Evolutionary conservation across 1,140 invertebrate genomes (phyloP).

Genomic region (Epicauta chinensis): DNA sequence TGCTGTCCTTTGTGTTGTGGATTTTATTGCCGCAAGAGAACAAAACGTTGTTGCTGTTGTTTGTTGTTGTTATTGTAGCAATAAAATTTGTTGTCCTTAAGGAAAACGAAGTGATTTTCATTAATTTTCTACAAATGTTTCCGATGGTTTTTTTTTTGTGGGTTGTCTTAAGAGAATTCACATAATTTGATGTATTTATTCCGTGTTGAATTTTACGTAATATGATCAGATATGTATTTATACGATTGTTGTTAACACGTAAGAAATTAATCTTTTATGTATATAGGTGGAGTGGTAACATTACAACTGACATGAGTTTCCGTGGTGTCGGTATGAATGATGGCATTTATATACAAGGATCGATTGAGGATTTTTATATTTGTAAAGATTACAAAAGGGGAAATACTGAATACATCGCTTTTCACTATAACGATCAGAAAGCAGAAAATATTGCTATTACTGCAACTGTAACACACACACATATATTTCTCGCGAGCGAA

Average conservation of each 20-base stretch:
- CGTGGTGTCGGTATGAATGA: conserved; percentile 19
- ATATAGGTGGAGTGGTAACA: conserved; percentile 5
- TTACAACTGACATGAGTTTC: conserved; percentile 20
- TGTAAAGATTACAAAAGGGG: conserved; percentile 11
- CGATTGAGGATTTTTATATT: conserved; percentile 18
- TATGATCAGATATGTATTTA: conserved; percentile 22
- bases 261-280: conserved; percentile 27
- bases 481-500: conserved; percentile 21
- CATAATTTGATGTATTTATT: conserved; percentile 10
- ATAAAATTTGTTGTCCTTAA: too few relatives aligned
- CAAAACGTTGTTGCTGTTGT: too few relatives aligned
- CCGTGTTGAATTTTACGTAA: conserved; percentile 16
- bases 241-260: conserved; percentile 22
- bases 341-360: conserved; percentile 5
- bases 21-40: too few relatives aligned
- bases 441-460: not conserved
- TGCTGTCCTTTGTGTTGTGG: conserved; percentile 6
- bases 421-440: not conserved
- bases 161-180: not conserved
- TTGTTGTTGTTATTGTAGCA: too few relatives aligned
- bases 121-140: too few relatives aligned
- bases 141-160: too few relatives aligned
- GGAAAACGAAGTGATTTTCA: too few relatives aligned
- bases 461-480: not conserved
- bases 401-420: not conserved